Conservation (phyloP, 2,797 vertebrate species). For the Babyrousa celebensis region DNA sequence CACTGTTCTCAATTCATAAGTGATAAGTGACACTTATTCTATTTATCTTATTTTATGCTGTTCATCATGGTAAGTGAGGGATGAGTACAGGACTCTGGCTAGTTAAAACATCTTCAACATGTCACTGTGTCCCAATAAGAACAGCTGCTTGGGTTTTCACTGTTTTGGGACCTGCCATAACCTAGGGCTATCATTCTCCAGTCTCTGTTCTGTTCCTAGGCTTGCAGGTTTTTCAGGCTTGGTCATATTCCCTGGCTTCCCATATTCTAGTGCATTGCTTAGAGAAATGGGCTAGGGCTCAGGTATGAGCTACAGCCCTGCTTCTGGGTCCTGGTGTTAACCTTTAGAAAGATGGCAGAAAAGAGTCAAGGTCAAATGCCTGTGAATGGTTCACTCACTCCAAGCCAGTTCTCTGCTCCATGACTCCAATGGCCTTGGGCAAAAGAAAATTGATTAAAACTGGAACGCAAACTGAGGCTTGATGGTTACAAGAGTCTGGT, state of each 20-base stretch:
- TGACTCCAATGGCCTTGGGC: fast-evolving
- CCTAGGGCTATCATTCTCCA: neutral
- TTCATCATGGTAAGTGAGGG: neutral
- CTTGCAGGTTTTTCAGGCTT: neutral
- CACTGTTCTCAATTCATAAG: neutral
- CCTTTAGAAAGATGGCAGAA: neutral
- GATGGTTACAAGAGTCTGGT: neutral
- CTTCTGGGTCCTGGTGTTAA: neutral
- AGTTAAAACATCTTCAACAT: neutral
- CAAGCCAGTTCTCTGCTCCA: neutral
- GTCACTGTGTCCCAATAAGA: neutral
- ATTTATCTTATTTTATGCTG: neutral
- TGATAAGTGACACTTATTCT: neutral
- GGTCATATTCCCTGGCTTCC: neutral
- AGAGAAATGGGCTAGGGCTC: neutral
- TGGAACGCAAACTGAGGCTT: neutral
- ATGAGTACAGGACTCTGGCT: neutral
- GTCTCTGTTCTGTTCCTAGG: neutral
- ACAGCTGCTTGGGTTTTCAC: neutral
- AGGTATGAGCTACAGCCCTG: neutral
- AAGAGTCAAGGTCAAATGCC: neutral
- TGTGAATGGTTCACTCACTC: too few species aligned
- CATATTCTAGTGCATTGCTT: neutral
- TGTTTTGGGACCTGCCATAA: neutral
- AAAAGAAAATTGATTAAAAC: neutral